These are phyloP conservation scores for Phlogophora meticulosa DNA, from an alignment of 2,888 invertebrate genomes.

Conservation along the genomic window DNA sequence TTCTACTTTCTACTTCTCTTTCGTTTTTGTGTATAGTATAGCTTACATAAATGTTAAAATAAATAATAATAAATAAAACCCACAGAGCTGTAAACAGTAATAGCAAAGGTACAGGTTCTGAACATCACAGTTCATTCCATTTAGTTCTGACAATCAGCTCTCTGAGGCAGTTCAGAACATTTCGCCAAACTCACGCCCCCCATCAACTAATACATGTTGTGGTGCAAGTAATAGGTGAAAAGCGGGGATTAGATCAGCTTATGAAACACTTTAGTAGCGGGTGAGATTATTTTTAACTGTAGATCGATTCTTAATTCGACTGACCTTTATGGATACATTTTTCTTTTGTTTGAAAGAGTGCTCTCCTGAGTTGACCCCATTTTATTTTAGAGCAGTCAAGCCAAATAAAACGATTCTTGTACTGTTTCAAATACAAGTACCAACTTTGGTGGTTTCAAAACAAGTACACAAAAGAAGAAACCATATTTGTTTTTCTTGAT, in stretches of 20 bases:
- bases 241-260: slow-evolving; percentile 8
- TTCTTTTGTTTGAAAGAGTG: not conserved
- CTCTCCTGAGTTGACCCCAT: not conserved
- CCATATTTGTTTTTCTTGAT: not conserved
- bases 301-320: not conserved
- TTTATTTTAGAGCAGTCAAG: too few species aligned
- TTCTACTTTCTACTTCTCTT: too few species aligned
- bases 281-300: too few species aligned
- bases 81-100: slow-evolving; percentile 1
- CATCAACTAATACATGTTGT: slow-evolving; percentile 84
- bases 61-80: not conserved
- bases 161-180: slow-evolving; percentile 78
- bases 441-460: not conserved
- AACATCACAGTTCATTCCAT: slow-evolving; percentile 64
- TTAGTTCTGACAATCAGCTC: slow-evolving; percentile 80
- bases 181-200: slow-evolving; percentile 83
- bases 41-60: too few species aligned
- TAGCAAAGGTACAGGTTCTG: slow-evolving; percentile 23
- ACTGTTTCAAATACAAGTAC: too few species aligned
- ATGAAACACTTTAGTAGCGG: not conserved
- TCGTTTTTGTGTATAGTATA: too few species aligned
- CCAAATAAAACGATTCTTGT: too few species aligned
- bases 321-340: not conserved
- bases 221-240: slow-evolving; percentile 60
- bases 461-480: not conserved